Base-by-base conservation (phyloP, 2,113 vertebrate species). In the Forbesichthys agassizii region DNA sequence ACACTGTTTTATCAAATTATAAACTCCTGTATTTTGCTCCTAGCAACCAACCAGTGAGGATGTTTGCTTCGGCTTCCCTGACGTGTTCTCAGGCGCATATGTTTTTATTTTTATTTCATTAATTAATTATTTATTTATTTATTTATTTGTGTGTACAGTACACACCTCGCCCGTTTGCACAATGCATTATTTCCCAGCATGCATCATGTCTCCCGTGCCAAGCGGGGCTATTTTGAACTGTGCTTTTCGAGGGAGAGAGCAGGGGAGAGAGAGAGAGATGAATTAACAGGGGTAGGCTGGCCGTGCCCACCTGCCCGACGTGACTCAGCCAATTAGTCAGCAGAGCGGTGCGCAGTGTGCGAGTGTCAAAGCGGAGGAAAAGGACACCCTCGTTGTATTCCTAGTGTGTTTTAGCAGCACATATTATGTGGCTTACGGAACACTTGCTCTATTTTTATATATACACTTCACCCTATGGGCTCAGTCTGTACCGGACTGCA, bases 241-340 rank as follows among this genome's bases (percentile, higher is more conserved):
- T 20, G 20, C 20, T 20, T 20, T 20, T 20, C 20, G 20, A 20
- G 20, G 1, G 20, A 20, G 20, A 60, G 48, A 68, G 60, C 20
- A 2, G 1, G 20, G 1, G 20, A 20, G 20, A 60, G 48, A 68
- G 57, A 54, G 3, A 73, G 65, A 20, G 20, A 20, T 20, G 1
- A 1, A 20, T 64, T n/a, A n/a, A n/a, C n/a, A n/a, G n/a, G 33
- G 67, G 53, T 2, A 11, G 53, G 59, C 66, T 58, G 46, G 52
- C 75, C 69, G 33, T 10, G 59, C 80, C 75, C 61, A 59, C 77
- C 55, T 33, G 2, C 53, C 49, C 61, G 57, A 74, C 74, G 64
- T 3, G 72, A 73, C 69, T 69, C 8, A 68, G 77, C 73, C 77
- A 81, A 78, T 86, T 76, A 83, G 62, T 27, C 73, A 81, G 65